Percentiles rank a stretch among this genome's conserved stretches.
These are phyloP conservation scores for Melierax canorus DNA, from an alignment of 2,113 vertebrate species.

Conservation along the genomic window DNA sequence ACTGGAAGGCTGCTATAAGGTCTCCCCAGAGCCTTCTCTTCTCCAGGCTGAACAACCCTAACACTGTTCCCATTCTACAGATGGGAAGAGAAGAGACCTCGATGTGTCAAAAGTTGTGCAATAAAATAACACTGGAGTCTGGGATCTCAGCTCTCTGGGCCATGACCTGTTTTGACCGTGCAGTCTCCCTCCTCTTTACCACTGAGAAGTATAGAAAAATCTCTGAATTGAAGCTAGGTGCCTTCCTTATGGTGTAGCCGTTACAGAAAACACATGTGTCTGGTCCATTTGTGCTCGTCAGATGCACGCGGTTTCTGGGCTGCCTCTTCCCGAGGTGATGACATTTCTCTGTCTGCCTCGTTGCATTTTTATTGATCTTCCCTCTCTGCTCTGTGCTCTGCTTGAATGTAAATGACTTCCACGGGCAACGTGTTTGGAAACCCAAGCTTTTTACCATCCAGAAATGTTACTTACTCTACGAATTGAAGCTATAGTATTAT, in stretches of 20 bases:
- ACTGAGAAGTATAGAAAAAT: rapidly evolving
- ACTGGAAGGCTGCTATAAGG: not conserved
- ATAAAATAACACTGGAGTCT: not conserved
- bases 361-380: constrained; percentile 10
- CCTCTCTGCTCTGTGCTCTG: not conserved
- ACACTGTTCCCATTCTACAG: not conserved
- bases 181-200: not conserved
- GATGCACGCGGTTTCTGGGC: not conserved
- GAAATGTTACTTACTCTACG: not conserved
- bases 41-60: not conserved
- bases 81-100: not conserved
- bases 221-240: too few relatives aligned
- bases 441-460: not conserved
- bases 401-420: not conserved
- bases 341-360: not conserved
- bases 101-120: rapidly evolving
- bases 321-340: not conserved
- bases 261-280: rapidly evolving
- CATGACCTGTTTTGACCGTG: rapidly evolving
- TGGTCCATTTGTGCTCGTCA: not conserved
- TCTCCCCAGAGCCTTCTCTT: not conserved
- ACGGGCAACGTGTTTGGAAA: not conserved
- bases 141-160: not conserved
- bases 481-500: not conserved
- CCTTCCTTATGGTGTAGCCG: rapidly evolving